These are phyloP conservation scores for Onychomys arenicola DNA, from an alignment of 2,797 vertebrate genomes.

Conservation along the genomic window DNA sequence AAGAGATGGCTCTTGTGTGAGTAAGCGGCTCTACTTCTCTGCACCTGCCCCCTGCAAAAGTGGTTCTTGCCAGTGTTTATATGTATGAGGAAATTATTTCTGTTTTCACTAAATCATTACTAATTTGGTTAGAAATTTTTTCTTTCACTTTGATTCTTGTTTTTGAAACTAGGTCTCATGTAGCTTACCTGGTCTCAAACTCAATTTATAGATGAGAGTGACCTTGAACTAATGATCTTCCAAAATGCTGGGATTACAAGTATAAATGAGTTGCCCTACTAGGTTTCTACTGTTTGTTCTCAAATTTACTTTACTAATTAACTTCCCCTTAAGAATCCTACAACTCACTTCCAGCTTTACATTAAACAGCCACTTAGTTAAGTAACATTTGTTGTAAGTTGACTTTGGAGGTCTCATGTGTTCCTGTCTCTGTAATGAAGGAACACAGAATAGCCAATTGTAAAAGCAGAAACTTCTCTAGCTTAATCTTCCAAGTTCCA, in stretches of 20 bases:
- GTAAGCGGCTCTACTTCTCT: not conserved
- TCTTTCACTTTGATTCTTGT: not conserved
- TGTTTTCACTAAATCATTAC: not conserved
- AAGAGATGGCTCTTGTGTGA: not conserved
- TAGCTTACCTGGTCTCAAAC: not conserved
- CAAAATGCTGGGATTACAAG: not conserved
- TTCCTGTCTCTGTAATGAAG: not conserved
- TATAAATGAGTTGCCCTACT: not conserved
- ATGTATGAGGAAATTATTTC: not conserved
- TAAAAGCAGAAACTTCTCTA: not conserved
- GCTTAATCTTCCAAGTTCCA: slow-evolving; percentile 28
- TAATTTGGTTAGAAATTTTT: slow-evolving; percentile 35
- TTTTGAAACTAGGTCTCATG: not conserved
- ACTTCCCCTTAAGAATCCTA: not conserved
- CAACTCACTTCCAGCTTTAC: slow-evolving; percentile 19
- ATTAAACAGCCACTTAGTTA: slow-evolving; percentile 12
- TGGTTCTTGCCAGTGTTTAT: not conserved
- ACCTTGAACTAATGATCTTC: not conserved
- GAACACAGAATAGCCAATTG: not conserved
- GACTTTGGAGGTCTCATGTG: not conserved
- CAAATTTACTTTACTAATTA: not conserved
- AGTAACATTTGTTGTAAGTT: slow-evolving; percentile 7
- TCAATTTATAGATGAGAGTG: not conserved
- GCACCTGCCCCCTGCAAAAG: not conserved
- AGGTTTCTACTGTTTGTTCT: not conserved